phyloP scores from a whole-genome alignment of 1,140 invertebrate species.

The Bombus sibiricus region DNA sequence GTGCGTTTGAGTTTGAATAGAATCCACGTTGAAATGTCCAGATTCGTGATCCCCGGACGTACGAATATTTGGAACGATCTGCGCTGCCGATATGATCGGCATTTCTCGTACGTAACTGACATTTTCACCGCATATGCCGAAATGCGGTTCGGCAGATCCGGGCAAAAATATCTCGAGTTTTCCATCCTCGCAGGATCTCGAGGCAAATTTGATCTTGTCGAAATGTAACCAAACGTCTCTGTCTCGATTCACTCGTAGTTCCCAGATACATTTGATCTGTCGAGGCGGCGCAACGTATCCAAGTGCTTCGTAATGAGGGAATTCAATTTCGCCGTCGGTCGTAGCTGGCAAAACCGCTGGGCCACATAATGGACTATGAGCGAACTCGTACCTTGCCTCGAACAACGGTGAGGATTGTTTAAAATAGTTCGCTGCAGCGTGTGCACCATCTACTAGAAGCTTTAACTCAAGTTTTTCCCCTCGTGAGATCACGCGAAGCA shows the following conservation, averaged over 20 bases:
- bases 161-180: conserved; percentile 92
- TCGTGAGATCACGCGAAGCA: conserved; percentile 87
- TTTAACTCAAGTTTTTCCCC: conserved; percentile 91
- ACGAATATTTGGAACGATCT: conserved; percentile 86
- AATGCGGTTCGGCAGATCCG: conserved; percentile 86
- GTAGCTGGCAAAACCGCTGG: conserved; percentile 89
- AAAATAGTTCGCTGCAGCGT: conserved; percentile 93
- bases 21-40: background rate
- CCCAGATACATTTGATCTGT: conserved; percentile 93
- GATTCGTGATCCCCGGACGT: background rate
- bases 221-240: conserved; percentile 93
- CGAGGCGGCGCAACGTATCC: conserved; percentile 89
- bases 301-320: conserved; percentile 92
- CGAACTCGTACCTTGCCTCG: conserved; percentile 92
- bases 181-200: conserved; percentile 91
- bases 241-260: conserved; percentile 90
- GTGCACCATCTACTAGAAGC: conserved; percentile 90
- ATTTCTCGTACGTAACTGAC: conserved; percentile 89
- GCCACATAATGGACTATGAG: conserved; percentile 93
- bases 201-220: conserved; percentile 92
- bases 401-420: conserved; percentile 92
- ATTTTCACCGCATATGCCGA: conserved; percentile 92
- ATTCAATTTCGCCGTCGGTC: conserved; percentile 92
- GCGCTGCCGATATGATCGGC: conserved; percentile 89
- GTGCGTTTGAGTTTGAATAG: background rate